Conservation (phyloP, 2,113 vertebrate species). For the Ciconia maguari region DNA sequence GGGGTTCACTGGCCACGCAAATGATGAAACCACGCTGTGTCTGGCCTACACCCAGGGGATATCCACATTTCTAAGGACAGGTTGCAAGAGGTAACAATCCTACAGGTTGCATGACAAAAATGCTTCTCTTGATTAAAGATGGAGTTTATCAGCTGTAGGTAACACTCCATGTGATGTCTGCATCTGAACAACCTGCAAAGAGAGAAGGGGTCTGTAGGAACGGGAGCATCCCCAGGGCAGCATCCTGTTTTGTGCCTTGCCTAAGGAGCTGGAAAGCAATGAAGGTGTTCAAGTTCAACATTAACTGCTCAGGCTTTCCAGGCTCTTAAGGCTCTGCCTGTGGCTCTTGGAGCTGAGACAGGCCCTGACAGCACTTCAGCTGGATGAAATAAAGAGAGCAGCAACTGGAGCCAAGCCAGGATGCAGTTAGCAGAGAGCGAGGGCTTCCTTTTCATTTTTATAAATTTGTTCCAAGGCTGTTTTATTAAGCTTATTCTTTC, state of each 20-base stretch:
- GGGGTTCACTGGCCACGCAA: background rate
- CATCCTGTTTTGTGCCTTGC: background rate
- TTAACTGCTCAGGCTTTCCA: background rate
- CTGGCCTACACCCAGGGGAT: background rate
- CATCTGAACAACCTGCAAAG: background rate
- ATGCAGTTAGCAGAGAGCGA: background rate
- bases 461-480: background rate
- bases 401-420: conserved; percentile 24
- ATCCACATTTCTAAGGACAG: background rate
- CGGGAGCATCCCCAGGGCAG: background rate
- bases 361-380: background rate
- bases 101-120: background rate
- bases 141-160: background rate
- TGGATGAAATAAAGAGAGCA: conserved; percentile 42
- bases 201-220: background rate
- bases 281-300: background rate
- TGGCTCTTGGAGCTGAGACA: conserved; percentile 14
- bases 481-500: conserved; percentile 17
- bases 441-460: conserved; percentile 21
- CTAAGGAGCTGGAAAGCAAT: background rate
- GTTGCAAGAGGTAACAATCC: background rate
- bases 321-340: background rate
- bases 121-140: background rate
- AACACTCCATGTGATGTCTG: background rate
- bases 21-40: background rate